A percentile compares a stretch with the other conserved stretches of the same genome.
These are phyloP conservation scores for Torymus auratus DNA, from an alignment of 2,888 invertebrate genomes.

Conservation along the genomic window DNA sequence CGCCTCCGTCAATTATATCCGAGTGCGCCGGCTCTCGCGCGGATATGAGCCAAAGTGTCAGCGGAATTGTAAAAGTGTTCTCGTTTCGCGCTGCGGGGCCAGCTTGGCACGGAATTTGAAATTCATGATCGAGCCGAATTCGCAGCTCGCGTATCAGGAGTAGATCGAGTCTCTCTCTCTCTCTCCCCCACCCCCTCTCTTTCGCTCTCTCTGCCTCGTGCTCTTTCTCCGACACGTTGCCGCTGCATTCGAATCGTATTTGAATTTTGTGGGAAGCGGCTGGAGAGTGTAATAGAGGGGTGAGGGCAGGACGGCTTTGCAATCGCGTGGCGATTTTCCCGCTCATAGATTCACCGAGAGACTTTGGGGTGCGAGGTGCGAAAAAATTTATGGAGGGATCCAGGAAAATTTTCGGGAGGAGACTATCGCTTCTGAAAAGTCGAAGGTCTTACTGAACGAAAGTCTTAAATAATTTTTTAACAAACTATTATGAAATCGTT, in stretches of 20 bases:
- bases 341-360: neutral
- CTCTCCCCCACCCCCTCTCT: too few species aligned
- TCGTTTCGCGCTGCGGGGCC: conserved; percentile 1
- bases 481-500: too few species aligned
- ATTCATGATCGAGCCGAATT: conserved; percentile 53
- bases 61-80: conserved; percentile 41
- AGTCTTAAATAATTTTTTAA: too few species aligned
- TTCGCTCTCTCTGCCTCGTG: neutral
- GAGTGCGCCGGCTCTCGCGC: neutral
- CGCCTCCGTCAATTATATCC: conserved; percentile 29
- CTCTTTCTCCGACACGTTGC: conserved; percentile 37
- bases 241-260: conserved; percentile 48
- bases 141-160: neutral
- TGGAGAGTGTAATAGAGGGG: conserved; percentile 23
- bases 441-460: too few species aligned
- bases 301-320: conserved; percentile 8
- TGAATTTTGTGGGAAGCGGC: conserved; percentile 28
- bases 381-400: conserved; percentile 41
- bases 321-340: neutral
- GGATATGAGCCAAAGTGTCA: neutral
- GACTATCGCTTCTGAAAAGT: too few species aligned
- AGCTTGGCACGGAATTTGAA: conserved; percentile 45
- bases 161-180: conserved; percentile 31
- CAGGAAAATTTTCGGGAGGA: neutral
- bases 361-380: neutral